Percentiles rank a stretch among this genome's conserved stretches.
Conservation (phyloP, 2,113 vertebrate species). For the Pseudorectes ferrugineus region DNA sequence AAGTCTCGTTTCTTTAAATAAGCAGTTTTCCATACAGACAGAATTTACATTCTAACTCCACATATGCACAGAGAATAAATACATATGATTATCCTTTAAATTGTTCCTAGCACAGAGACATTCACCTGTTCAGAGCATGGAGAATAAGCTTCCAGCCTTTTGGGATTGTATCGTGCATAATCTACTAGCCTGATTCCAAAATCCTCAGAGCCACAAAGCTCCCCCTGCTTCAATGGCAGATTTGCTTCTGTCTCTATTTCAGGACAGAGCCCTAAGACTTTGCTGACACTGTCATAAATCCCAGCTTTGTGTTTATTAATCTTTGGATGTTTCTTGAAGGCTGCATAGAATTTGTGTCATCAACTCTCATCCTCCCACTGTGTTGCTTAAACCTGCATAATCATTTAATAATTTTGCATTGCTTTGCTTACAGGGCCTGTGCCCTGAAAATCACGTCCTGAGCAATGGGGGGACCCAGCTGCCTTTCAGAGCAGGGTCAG, state of each 20-base stretch:
- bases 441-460: background rate
- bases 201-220: slow-evolving; percentile 18
- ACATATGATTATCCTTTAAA: background rate
- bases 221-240: background rate
- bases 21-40: background rate
- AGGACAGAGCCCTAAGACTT: slow-evolving; percentile 35
- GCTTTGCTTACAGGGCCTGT: background rate
- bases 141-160: background rate
- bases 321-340: slow-evolving; percentile 9
- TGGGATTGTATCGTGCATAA: background rate
- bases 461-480: background rate
- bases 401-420: background rate
- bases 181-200: background rate
- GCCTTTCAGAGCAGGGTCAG: background rate
- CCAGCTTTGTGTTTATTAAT: slow-evolving; percentile 34
- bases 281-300: slow-evolving; percentile 1
- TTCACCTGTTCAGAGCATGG: background rate
- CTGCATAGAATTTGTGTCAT: background rate
- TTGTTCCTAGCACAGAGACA: background rate
- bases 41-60: background rate
- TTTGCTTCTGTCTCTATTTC: slow-evolving; percentile 49
- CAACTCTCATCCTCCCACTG: background rate
- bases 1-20: background rate
- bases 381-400: background rate
- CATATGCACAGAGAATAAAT: background rate